A percentile compares a stretch with the other conserved stretches of the same genome.
These are phyloP conservation scores for Hesperia comma DNA, from an alignment of 2,888 invertebrate species.

Conservation along the genomic window DNA sequence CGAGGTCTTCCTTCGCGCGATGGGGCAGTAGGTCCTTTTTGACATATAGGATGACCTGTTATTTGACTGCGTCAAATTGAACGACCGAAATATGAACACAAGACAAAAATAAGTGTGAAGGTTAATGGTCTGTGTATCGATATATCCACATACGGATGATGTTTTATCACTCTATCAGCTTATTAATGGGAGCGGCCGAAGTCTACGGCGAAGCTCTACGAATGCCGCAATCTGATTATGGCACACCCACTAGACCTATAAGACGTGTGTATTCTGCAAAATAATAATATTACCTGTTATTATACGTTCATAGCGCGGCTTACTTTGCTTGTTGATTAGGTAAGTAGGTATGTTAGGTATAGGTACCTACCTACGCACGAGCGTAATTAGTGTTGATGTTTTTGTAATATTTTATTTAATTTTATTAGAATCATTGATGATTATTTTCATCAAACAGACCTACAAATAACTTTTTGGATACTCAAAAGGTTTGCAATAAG, in stretches of 20 bases:
- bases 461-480: too few relatives aligned
- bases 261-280: conserved; percentile 47
- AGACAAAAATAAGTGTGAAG: conserved; percentile 8
- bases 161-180: conserved; percentile 42
- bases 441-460: too few relatives aligned
- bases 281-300: conserved; percentile 40
- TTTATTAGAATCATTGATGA: too few relatives aligned
- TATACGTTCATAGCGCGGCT: conserved; percentile 1
- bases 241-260: conserved; percentile 70
- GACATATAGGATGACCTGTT: neutral
- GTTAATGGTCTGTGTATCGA: conserved; percentile 4
- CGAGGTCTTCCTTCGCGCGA: conserved; percentile 3
- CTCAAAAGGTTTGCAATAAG: too few relatives aligned
- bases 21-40: neutral
- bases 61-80: neutral
- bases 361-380: too few relatives aligned
- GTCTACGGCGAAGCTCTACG: conserved; percentile 74
- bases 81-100: neutral
- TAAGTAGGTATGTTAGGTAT: neutral
- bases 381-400: too few relatives aligned
- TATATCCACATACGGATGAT: conserved; percentile 15
- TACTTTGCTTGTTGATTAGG: neutral
- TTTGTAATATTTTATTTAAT: too few relatives aligned
- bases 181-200: conserved; percentile 72
- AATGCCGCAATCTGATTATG: conserved; percentile 82